These are phyloP conservation scores for Atta texana DNA, from an alignment of 1,140 invertebrate species.

Conservation along the genomic window DNA sequence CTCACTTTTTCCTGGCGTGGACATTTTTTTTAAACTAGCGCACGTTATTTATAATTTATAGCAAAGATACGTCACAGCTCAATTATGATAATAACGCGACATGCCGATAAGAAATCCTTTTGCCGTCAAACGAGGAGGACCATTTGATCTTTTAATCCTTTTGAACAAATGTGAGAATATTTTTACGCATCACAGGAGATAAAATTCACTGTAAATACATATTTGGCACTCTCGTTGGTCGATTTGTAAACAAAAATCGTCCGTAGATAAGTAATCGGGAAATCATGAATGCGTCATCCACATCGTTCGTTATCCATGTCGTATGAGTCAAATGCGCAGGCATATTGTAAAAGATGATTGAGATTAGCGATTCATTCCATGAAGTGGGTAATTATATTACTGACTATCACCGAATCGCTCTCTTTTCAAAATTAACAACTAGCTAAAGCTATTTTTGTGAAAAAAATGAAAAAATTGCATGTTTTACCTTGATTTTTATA, in stretches of 20 bases:
- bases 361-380: conserved; percentile 1
- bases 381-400: background rate
- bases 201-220: background rate
- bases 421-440: background rate
- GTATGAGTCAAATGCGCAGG: conserved; percentile 59
- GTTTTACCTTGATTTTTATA: background rate
- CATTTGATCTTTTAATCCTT: background rate
- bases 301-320: conserved; percentile 43
- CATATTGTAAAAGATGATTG: background rate
- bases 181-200: background rate
- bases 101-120: conserved; percentile 5
- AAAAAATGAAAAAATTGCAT: background rate
- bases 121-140: background rate
- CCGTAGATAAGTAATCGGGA: conserved; percentile 76
- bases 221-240: background rate
- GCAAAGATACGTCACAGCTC: background rate
- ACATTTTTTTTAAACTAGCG: conserved; percentile 8
- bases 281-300: conserved; percentile 74
- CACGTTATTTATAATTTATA: background rate
- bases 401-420: background rate
- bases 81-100: background rate
- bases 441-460: no score
- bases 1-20: background rate
- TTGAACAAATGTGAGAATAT: background rate
- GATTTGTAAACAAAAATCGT: conserved; percentile 38